Percentiles rank a stretch among this genome's conserved stretches.
phyloP scores from a whole-genome alignment of 2,797 vertebrate species.

The Carduelis carduelis region DNA sequence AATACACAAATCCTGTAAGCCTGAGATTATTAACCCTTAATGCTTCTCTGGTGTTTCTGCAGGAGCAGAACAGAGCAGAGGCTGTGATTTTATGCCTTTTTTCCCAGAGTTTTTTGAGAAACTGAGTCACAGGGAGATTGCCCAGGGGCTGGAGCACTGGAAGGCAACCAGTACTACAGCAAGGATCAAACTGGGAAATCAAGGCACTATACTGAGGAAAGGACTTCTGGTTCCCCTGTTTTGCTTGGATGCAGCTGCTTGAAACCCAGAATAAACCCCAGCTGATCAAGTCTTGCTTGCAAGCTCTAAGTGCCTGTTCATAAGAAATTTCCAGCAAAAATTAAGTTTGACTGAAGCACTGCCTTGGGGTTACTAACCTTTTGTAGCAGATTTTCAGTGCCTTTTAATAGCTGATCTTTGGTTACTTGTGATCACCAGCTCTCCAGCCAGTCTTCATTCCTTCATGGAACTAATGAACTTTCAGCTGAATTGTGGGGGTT shows the following conservation, averaged over 20 bases:
- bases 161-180: not conserved
- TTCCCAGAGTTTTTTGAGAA: not conserved
- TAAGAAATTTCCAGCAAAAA: not conserved
- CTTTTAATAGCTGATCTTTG: not conserved
- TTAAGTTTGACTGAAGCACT: not conserved
- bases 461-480: not conserved
- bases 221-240: not conserved
- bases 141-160: not conserved
- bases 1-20: constrained; percentile 2
- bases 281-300: not conserved
- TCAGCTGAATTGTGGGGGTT: not conserved
- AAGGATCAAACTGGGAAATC: not conserved
- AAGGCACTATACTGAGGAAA: not conserved
- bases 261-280: not conserved
- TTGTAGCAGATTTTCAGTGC: not conserved
- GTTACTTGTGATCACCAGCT: not conserved
- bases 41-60: not conserved
- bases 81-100: not conserved
- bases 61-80: not conserved
- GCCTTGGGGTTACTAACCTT: not conserved
- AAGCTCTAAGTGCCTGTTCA: not conserved
- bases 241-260: not conserved
- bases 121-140: not conserved
- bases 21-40: constrained; percentile 16
- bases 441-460: not conserved